A percentile compares a stretch with the other conserved stretches of the same genome.
phyloP scores from a whole-genome alignment of 2,888 invertebrate species.

The Ceriagrion tenellum region DNA sequence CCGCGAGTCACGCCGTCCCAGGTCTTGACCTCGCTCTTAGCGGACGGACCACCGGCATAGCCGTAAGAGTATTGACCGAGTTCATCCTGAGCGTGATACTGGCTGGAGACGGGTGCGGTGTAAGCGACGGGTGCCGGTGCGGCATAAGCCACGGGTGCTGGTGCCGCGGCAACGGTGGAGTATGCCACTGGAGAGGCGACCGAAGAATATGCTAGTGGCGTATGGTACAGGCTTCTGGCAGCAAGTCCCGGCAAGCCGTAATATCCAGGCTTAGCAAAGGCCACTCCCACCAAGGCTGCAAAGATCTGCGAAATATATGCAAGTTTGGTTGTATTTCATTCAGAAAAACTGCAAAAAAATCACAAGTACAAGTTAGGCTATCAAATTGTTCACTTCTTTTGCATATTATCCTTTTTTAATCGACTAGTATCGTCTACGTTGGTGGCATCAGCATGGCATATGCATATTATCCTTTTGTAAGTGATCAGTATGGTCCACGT shows the following conservation, averaged over 20 bases:
- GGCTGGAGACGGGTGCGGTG: constrained; percentile 71
- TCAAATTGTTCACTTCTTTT: no score
- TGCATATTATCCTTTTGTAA: no score
- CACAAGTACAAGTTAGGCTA: no score
- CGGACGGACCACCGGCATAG: constrained; percentile 73
- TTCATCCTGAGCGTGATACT: constrained; percentile 74
- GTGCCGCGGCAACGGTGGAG: background rate
- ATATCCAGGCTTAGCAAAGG: constrained; percentile 30
- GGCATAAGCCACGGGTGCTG: constrained; percentile 30
- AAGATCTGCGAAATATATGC: background rate
- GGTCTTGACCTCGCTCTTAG: constrained; percentile 75
- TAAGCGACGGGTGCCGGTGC: constrained; percentile 53
- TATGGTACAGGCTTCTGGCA: background rate
- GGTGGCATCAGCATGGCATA: no score
- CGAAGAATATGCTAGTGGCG: constrained; percentile 46
- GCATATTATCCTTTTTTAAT: no score
- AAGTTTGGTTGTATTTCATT: background rate
- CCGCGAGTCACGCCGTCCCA: constrained; percentile 78
- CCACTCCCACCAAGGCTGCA: constrained; percentile 41
- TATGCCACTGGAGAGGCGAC: background rate
- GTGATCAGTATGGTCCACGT: no score
- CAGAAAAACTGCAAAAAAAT: no score
- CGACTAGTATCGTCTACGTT: no score
- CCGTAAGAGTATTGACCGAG: constrained; percentile 73
- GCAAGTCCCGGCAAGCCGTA: constrained; percentile 1